Conservation (phyloP, 2,888 invertebrate species). For the Cheilosia scutellata region DNA sequence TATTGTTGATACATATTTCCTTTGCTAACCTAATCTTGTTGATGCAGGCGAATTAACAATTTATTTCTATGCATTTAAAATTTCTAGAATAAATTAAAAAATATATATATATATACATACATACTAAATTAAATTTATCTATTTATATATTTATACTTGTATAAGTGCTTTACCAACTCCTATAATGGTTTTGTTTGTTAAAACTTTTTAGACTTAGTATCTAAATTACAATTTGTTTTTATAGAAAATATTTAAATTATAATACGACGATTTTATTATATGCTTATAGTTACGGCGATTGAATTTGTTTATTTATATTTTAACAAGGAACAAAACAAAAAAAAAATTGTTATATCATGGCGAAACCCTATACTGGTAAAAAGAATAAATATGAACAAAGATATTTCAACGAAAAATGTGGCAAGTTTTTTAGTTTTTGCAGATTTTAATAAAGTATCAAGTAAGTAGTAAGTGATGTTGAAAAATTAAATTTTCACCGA, state of each 20-base stretch:
- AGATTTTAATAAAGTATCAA: no score
- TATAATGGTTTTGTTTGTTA: constrained; percentile 68
- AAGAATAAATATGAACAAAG: constrained; percentile 66
- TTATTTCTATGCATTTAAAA: constrained; percentile 52
- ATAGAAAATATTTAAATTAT: constrained; percentile 58
- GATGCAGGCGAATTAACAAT: constrained; percentile 41
- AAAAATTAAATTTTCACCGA: no score
- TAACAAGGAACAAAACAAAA: constrained; percentile 14
- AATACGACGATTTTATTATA: constrained; percentile 60
- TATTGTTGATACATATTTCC: constrained; percentile 27
- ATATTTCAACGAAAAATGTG: constrained; percentile 64
- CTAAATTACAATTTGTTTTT: constrained; percentile 25
- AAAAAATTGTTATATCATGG: constrained; percentile 60
- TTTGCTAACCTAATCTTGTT: constrained; percentile 24
- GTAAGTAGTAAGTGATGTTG: no score
- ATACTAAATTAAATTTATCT: constrained; percentile 66
- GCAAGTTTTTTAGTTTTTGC: not conserved
- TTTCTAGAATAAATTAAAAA: constrained; percentile 18
- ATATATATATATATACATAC: constrained; percentile 25
- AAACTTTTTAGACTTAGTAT: constrained; percentile 57
- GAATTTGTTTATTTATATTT: constrained; percentile 65
- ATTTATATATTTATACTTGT: constrained; percentile 71
- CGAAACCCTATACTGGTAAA: constrained; percentile 65
- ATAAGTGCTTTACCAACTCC: constrained; percentile 73
- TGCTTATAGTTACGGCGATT: constrained; percentile 60